These are phyloP conservation scores for Stegophylla sp. DNA, from an alignment of 2,888 invertebrate species.

Conservation along the genomic window DNA sequence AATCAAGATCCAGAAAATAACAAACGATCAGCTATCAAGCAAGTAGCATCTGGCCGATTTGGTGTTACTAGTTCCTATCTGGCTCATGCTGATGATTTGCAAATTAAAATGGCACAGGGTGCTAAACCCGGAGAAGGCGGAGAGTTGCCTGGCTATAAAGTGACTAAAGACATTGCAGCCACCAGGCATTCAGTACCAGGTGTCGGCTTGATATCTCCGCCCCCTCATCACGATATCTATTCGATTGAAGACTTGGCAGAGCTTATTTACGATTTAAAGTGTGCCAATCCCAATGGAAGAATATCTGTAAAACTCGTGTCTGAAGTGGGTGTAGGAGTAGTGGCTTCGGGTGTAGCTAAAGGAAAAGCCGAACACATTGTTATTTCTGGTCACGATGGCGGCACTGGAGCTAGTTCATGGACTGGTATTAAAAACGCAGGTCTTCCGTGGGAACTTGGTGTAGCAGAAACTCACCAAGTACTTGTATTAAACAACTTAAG, in stretches of 20 bases:
- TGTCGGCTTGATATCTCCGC: constrained; percentile 97
- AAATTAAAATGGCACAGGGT: constrained; percentile 99
- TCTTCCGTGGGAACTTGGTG: constrained; percentile 96
- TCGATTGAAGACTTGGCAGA: constrained; percentile 99
- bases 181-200: constrained; percentile 96
- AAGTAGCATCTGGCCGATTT: constrained; percentile 97
- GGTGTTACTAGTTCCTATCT: constrained; percentile 97
- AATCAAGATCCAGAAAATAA: constrained; percentile 81
- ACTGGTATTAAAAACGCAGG: constrained; percentile 98
- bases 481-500: constrained; percentile 90
- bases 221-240: constrained; percentile 99
- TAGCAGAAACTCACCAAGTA: constrained; percentile 98
- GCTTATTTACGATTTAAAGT: constrained; percentile 96
- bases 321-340: constrained; percentile 97
- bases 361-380: constrained; percentile 98
- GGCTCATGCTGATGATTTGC: constrained; percentile 96
- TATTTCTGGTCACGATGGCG: constrained; percentile 98
- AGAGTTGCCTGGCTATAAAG: constrained; percentile 89
- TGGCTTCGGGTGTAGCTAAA: constrained; percentile 98
- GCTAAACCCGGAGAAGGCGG: constrained; percentile 99
- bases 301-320: constrained; percentile 98
- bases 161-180: constrained; percentile 91
- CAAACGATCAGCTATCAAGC: constrained; percentile 94
- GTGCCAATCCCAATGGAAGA: constrained; percentile 92
- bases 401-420: constrained; percentile 98